Conservation (phyloP, 2,113 vertebrate species). For the Danionella cerebrum region DNA sequence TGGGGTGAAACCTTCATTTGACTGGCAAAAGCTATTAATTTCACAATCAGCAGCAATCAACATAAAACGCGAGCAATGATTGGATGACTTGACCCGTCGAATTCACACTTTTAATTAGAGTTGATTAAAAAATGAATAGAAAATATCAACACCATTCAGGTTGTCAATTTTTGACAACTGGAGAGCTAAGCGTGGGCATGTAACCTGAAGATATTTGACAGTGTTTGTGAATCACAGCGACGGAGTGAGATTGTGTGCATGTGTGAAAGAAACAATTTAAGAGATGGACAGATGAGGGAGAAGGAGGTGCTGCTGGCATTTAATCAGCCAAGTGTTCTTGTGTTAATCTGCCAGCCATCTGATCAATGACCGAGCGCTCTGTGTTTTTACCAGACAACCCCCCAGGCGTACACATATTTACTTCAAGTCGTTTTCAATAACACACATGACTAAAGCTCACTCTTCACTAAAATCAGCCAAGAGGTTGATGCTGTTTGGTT, state of each 20-base stretch:
- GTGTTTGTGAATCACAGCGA: not conserved
- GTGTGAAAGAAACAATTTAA: not conserved
- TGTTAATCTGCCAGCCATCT: constrained; percentile 25
- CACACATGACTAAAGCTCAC: not conserved
- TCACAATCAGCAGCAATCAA: constrained; percentile 45
- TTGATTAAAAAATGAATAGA: not conserved
- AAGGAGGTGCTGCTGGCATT: constrained; percentile 3
- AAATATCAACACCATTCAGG: not conserved
- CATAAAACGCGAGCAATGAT: constrained; percentile 25
- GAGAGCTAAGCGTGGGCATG: not conserved
- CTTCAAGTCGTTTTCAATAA: not conserved
- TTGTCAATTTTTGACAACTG: not conserved
- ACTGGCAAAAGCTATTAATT: constrained; percentile 40
- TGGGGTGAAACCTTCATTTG: constrained; percentile 18
- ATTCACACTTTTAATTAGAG: not conserved
- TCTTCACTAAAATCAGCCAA: too few relatives aligned
- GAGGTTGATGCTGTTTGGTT: too few relatives aligned
- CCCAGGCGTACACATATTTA: constrained; percentile 23
- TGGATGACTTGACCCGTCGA: constrained; percentile 32
- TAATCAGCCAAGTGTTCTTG: constrained; percentile 19
- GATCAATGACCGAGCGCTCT: constrained; percentile 29
- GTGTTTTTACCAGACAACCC: constrained; percentile 16
- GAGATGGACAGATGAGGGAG: not conserved
- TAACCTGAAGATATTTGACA: not conserved
- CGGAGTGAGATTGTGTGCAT: not conserved